A percentile compares a stretch with the other conserved stretches of the same genome.
Conservation (phyloP, 2,888 invertebrate species). For the Philereme transversata region DNA sequence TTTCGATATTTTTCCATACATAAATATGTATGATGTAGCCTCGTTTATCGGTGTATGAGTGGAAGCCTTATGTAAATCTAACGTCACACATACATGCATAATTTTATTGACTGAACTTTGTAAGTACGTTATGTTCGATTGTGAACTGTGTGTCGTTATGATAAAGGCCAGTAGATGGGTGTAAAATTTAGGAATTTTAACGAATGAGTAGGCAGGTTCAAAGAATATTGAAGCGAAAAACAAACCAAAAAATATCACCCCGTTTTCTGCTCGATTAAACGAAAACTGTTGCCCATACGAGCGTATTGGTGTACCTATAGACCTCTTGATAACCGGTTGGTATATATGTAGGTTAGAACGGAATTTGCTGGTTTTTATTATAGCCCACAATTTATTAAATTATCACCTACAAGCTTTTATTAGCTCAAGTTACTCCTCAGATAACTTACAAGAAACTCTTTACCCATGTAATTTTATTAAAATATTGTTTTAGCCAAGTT, state of each 20-base stretch:
- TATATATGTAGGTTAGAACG: slow-evolving; percentile 19
- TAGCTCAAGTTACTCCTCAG: no score
- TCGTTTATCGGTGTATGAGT: slow-evolving; percentile 36
- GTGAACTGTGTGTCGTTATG: slow-evolving; percentile 6
- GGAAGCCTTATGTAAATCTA: slow-evolving; percentile 42
- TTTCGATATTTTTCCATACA: slow-evolving; percentile 31
- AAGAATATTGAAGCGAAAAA: slow-evolving; percentile 61
- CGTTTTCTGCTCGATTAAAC: slow-evolving; percentile 62
- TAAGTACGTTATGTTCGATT: slow-evolving; percentile 23
- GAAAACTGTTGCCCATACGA: slow-evolving; percentile 56
- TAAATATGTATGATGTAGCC: slow-evolving; percentile 38
- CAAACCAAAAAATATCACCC: slow-evolving; percentile 56
- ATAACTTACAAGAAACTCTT: no score
- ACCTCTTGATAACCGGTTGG: slow-evolving; percentile 12
- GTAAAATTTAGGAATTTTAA: slow-evolving; percentile 45
- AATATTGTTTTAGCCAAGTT: no score
- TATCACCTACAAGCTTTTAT: no score
- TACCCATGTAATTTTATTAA: no score
- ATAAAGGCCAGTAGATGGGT: neutral
- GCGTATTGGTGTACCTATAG: slow-evolving; percentile 31
- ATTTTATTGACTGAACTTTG: slow-evolving; percentile 41
- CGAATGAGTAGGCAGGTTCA: slow-evolving; percentile 64
- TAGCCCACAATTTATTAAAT: no score
- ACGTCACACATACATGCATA: slow-evolving; percentile 43
- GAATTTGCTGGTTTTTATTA: neutral